Conservation (phyloP, 2,888 invertebrate species). For the Caenorhabditis zanzibari region DNA sequence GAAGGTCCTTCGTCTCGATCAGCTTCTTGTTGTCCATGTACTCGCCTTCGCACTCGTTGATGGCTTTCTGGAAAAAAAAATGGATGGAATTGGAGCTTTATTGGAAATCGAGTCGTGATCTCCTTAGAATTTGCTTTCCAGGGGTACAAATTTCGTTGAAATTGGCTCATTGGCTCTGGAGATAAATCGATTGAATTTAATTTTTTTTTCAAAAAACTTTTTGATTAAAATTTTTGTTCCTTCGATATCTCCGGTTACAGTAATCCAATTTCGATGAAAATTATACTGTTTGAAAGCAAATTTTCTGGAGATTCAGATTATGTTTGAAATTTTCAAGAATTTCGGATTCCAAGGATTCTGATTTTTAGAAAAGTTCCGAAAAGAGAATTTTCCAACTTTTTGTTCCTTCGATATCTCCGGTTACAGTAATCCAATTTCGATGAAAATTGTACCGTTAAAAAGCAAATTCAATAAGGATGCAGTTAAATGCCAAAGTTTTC, state of each 20-base stretch:
- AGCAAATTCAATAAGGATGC: too few relatives aligned
- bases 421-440: not conserved
- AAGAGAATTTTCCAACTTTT: not conserved
- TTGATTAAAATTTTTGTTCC: too few relatives aligned
- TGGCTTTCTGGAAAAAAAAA: slow-evolving; percentile 88
- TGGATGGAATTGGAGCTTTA: not conserved
- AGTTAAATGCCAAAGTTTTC: too few relatives aligned
- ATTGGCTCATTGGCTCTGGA: too few relatives aligned
- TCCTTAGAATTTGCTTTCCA: not conserved
- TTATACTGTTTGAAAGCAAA: too few relatives aligned
- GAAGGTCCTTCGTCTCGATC: slow-evolving; percentile 88
- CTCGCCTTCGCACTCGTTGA: slow-evolving; percentile 94
- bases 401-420: not conserved
- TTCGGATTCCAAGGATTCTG: not conserved
- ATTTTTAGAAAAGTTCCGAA: not conserved
- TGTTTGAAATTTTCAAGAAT: not conserved
- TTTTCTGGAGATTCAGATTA: not conserved
- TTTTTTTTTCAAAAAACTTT: too few relatives aligned
- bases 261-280: not conserved
- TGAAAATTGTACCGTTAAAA: too few relatives aligned
- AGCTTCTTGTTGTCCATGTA: slow-evolving; percentile 97
- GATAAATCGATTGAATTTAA: too few relatives aligned
- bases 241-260: not conserved
- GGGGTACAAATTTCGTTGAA: too few relatives aligned
- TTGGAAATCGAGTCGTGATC: not conserved